Evolutionary conservation across 1,140 invertebrate species (phyloP), one percentile per base, ranked within the genome.

Genomic region (Brachionus rubens): DNA sequence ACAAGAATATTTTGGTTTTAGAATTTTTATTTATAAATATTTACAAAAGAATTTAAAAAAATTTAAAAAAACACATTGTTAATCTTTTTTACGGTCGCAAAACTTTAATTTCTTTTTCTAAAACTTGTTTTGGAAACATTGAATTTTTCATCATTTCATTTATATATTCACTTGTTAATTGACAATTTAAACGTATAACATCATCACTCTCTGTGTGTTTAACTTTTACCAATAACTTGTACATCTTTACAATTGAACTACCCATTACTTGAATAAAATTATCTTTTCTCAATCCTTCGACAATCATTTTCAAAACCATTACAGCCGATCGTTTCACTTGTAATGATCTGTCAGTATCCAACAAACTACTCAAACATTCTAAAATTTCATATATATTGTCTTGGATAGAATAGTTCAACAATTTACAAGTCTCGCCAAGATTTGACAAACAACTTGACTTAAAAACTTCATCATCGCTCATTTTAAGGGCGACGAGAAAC

Each of bases 371-470:
- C 40, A 91, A 87, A 80, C 90, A 91, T 14, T 87, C 85, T 36
- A 92, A 82, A 54, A 92, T 90, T 87, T 93, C 91, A 78, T 88
- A 88, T 59, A 91, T 83, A 65, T 91, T 87, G 77, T 87, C 83
- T 59, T 89, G 89, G 0, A 94, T 81, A 80, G 89, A 89, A 80
- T 89, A 92, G 54, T 89, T 87, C 9, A 95, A 82, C 5, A 91
- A 86, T 78, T 88, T 87, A 79, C 90, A 91, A n/a, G 93, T 83
- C 85, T 94, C 91, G 1, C 90, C 92, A 12, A 95, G 84, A 83
- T 92, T 92, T 0, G 91, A 92, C 47, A 95, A 84, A 82, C 90
- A 90, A 3, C 92, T 93, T 9, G 91, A 88, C 81, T 91, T 86
- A 14, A 94, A 87, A n/a, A 91, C 81, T 24, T 88, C 84, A 80